phyloP scores from a whole-genome alignment of 2,797 vertebrate species.

The Darevskia mixta region DNA sequence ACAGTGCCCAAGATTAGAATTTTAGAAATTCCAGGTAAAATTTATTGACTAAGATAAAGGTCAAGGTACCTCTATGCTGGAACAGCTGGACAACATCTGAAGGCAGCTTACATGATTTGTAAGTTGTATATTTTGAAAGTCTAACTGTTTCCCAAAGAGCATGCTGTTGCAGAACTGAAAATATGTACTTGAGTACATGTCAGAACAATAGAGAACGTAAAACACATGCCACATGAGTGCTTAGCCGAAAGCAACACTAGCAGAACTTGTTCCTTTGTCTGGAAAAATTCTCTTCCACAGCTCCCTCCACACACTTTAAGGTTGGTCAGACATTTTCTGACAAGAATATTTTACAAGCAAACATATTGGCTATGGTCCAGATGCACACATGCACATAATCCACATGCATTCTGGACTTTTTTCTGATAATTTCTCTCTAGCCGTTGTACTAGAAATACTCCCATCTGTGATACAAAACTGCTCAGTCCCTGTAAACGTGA shows the following conservation, averaged over 20 bases:
- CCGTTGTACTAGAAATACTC: background rate
- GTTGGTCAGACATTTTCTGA: background rate
- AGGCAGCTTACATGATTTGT: constrained; percentile 48
- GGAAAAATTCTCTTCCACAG: background rate
- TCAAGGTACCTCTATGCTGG: constrained; percentile 40
- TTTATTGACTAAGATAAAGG: background rate
- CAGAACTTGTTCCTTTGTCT: background rate
- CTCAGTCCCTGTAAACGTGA: background rate
- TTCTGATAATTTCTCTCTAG: background rate
- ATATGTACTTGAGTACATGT: constrained; percentile 40
- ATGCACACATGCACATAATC: background rate
- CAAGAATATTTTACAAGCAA: constrained; percentile 13
- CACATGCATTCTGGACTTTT: background rate
- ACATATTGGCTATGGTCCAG: background rate
- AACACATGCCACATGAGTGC: background rate
- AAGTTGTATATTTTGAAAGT: constrained; percentile 54
- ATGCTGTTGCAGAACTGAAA: constrained; percentile 62
- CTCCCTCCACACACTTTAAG: background rate
- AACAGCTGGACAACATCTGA: constrained; percentile 60
- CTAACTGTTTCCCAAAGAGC: constrained; percentile 56
- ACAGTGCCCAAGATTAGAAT: background rate
- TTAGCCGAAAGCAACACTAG: background rate
- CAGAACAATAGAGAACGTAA: constrained; percentile 2
- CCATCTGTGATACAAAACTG: no score
- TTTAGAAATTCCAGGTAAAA: background rate